Conservation (phyloP, 2,888 invertebrate genomes). For the Archaeoteleia sp. region DNA sequence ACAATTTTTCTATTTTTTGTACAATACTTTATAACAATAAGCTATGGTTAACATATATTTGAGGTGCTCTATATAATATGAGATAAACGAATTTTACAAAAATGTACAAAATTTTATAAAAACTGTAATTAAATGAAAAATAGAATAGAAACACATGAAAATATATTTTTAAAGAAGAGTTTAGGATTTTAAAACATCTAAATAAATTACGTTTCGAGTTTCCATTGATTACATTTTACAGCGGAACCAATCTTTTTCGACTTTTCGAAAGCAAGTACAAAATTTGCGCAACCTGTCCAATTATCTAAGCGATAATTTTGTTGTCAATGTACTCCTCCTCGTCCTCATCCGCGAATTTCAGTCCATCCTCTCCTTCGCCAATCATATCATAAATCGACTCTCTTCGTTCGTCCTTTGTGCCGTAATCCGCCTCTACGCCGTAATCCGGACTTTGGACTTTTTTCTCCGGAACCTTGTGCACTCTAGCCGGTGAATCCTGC, state of each 20-base stretch:
- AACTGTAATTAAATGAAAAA: too few relatives aligned
- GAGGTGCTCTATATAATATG: too few relatives aligned
- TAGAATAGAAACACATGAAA: too few relatives aligned
- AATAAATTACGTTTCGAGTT: too few relatives aligned
- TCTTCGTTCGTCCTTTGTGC: slow-evolving; percentile 58
- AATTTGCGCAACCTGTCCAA: neutral
- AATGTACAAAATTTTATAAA: too few relatives aligned
- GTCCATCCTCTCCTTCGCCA: slow-evolving; percentile 64
- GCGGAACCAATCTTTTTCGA: neutral
- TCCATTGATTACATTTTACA: neutral
- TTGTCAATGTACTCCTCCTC: slow-evolving; percentile 69
- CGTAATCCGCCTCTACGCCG: slow-evolving; percentile 61
- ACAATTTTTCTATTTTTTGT: too few relatives aligned
- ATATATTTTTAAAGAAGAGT: too few relatives aligned
- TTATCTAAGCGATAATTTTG: slow-evolving; percentile 61
- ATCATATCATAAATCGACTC: slow-evolving; percentile 66
- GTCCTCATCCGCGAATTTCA: slow-evolving; percentile 71
- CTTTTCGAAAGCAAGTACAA: too few relatives aligned
- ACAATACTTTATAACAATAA: too few relatives aligned
- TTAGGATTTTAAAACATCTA: too few relatives aligned
- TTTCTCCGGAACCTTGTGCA: slow-evolving; percentile 57
- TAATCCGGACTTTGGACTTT: slow-evolving; percentile 65
- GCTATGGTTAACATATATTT: too few relatives aligned
- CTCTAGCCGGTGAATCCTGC: slow-evolving; percentile 60
- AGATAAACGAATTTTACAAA: too few relatives aligned